Evolutionary conservation across 2,888 invertebrate species (phyloP), one percentile per base, ranked within the genome.

Genomic region (Trichogramma evanescens): DNA sequence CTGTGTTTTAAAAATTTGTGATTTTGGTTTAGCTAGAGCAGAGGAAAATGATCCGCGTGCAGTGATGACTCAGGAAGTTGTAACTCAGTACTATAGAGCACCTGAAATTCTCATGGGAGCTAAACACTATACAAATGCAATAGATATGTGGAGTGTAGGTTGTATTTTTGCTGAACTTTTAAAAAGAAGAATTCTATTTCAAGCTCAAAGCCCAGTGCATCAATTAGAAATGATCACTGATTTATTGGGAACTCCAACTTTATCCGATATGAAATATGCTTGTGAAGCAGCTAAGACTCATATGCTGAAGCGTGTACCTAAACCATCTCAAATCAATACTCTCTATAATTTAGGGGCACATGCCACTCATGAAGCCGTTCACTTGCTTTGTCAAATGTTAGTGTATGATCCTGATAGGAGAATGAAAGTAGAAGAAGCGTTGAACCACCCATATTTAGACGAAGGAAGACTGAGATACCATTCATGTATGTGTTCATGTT

Each of bases 401-500:
- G 93, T 95, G 65, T 98, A 99, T 81, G 95, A 99, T 83, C 97
- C 99, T 61, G 89, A 93, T 74, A 95, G 95, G 80, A 87, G 99
- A 73, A 94, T 97, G 78, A 89, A 91, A 3, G 95, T 97, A 58
- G 89, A 91, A 62, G 95, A 97, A 78, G 98, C 98, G 43, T 83
- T 99, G 68, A 91, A 93, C 58, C 98, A 98, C 82, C 95, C 96
- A 6, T 99, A 98, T 81, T 82, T 99, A 68, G 97, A 97, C 76
- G 99, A 99, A 79, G 99, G 98, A 41, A 87, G 99, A 67, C 85
- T 99, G 74, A 88, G 99, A 74, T 99, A 97, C 83, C 99, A 99
- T 82, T 98, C 97, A 66, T 99, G 99, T 80, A 99, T 99, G 99
- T 99, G 99, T 84, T 91, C 91, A 78, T 99, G 99, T 76, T 99